Conservation (phyloP, 2,797 vertebrate species). For the Paramormyrops hopkinsi region DNA sequence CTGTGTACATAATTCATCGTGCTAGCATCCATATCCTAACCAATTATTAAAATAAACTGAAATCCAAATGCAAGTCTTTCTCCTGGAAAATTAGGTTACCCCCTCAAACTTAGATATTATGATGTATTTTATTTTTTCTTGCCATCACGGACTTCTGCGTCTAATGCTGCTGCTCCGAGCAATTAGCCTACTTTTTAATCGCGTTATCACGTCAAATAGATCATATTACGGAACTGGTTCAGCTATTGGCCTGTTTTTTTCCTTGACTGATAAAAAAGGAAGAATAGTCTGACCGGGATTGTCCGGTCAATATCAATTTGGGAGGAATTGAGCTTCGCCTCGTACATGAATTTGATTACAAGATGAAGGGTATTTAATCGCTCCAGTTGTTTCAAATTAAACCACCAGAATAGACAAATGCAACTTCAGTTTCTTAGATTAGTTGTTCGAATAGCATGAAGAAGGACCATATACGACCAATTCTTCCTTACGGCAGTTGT, state of each 20-base stretch:
- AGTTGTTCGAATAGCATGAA: background rate
- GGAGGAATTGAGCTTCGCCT: background rate
- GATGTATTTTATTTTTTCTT: slow-evolving; percentile 1
- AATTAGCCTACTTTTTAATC: slow-evolving; percentile 10
- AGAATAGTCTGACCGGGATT: background rate
- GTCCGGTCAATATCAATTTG: background rate
- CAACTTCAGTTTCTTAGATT: background rate
- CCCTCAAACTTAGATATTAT: background rate
- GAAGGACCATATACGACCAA: background rate
- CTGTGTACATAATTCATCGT: background rate
- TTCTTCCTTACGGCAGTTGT: background rate
- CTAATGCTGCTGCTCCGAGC: background rate
- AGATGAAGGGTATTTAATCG: background rate
- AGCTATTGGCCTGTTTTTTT: slow-evolving; percentile 8
- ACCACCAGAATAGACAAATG: background rate
- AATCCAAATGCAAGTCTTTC: background rate
- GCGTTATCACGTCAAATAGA: background rate
- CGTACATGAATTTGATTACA: background rate
- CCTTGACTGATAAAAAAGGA: background rate
- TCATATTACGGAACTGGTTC: slow-evolving; percentile 7
- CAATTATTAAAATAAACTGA: background rate
- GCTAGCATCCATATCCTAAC: background rate
- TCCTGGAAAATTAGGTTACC: background rate
- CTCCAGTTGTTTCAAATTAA: background rate
- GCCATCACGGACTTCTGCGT: background rate